A percentile compares a stretch with the other conserved stretches of the same genome.
These are phyloP conservation scores for Pemphredon lugubris DNA, from an alignment of 2,888 invertebrate species.

Conservation along the genomic window DNA sequence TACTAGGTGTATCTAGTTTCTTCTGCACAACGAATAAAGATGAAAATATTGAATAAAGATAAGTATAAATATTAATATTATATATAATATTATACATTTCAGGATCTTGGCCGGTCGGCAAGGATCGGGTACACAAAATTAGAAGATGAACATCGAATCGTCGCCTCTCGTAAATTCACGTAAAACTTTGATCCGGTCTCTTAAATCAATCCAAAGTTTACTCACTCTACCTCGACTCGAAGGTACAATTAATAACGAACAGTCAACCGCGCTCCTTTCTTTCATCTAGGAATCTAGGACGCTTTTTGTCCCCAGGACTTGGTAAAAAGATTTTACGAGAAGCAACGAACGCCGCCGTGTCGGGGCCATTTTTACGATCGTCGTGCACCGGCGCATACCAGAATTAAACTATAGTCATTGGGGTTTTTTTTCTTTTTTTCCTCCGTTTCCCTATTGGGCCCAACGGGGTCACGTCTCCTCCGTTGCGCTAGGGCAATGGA, in stretches of 20 bases:
- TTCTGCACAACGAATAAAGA: too few species aligned
- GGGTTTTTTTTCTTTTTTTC: constrained; percentile 1
- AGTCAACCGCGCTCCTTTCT: constrained; percentile 15
- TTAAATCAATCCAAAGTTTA: too few species aligned
- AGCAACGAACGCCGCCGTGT: constrained; percentile 21
- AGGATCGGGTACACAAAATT: too few species aligned
- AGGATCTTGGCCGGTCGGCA: too few species aligned
- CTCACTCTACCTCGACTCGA: too few species aligned
- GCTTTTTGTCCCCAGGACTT: constrained; percentile 28
- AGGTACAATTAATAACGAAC: constrained; percentile 40
- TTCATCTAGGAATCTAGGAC: constrained; percentile 41
- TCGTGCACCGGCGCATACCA: constrained; percentile 32
- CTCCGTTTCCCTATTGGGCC: constrained; percentile 8
- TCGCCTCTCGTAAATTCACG: too few species aligned
- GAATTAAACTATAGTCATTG: constrained; percentile 34
- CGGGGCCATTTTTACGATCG: constrained; percentile 47
- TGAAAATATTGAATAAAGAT: too few species aligned
- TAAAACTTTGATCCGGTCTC: too few species aligned
- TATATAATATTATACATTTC: too few species aligned
- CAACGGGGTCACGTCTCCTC: constrained; percentile 48
- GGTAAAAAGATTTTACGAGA: constrained; percentile 51
- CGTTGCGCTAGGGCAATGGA: constrained; percentile 42
- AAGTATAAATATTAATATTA: too few species aligned
- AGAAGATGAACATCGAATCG: too few species aligned
- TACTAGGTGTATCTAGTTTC: too few species aligned